Base-by-base conservation (phyloP, 1,140 invertebrate species). In the Paraescarpia echinospica region DNA sequence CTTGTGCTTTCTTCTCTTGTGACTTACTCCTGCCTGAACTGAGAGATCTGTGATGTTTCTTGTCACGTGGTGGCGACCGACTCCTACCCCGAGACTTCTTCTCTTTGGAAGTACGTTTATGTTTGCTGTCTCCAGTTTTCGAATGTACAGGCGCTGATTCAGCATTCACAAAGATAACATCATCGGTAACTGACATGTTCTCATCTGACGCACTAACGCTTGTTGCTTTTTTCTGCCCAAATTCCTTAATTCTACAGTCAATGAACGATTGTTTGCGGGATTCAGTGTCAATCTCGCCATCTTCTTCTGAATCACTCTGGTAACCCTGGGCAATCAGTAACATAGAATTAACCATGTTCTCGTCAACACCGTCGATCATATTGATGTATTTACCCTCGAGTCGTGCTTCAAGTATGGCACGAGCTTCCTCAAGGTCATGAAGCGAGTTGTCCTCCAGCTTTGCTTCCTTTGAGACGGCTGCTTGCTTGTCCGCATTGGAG, bases 381-480 rank as follows among this genome's bases (percentile, higher is more conserved):
- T 93, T 92, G 33, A 94, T 93, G 14, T 93, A 12, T 33, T 93
- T 93, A 92, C 93, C 93, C 35, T 93, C 94, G 41, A 94, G 48
- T 92, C 93, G 92, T 90, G 94, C 93, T 91, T 93, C 94, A 33
- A 96, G 91, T 35, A 95, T 94, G 35, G 95, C 95, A 92, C 95
- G 94, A n/a, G 95, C 95, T 90, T 94, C 95, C 93, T 96, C 96
- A 35, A 96, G 93, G 92, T 95, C 95, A 89, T 96, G 95, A 34
- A 96, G 92, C 92, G 95, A 95, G 89, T 91, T 34, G 94, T 94
- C 33, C 95, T 94, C 41, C 94, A 94, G 33, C 92, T 90, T 94
- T 92, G n/a, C 92, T 92, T 91, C 92, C 92, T 41, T 59, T 33
- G 22, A 92, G 92, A 90, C 94, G 88, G 93, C 93, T 92, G 33